A percentile compares a stretch with the other conserved stretches of the same genome.
These are phyloP conservation scores for Dromiciops gliroides DNA, from an alignment of 2,113 vertebrate species.

Conservation along the genomic window DNA sequence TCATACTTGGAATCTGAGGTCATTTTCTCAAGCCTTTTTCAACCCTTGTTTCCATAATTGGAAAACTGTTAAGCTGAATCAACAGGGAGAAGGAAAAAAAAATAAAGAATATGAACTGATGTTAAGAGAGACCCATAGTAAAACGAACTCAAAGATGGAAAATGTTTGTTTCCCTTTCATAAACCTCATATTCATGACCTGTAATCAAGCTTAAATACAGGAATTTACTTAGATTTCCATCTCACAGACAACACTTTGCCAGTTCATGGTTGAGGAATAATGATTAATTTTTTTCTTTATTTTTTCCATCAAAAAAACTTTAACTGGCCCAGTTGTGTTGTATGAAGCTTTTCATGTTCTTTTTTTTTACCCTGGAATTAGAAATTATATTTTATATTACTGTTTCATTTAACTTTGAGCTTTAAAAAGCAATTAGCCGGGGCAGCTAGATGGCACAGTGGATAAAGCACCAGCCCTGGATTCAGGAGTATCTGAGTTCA, in stretches of 20 bases:
- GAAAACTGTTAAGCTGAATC: conserved; percentile 47
- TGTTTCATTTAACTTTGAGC: conserved; percentile 69
- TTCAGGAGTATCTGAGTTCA: no score
- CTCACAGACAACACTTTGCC: conserved; percentile 24
- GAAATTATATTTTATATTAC: conserved; percentile 74
- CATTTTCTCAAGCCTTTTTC: not conserved
- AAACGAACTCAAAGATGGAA: conserved; percentile 29
- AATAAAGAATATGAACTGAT: conserved; percentile 1
- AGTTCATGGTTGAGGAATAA: conserved; percentile 39
- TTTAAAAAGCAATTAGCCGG: conserved; percentile 76
- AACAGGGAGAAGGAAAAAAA: conserved; percentile 20
- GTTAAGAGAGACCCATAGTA: conserved; percentile 4
- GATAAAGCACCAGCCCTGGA: no score
- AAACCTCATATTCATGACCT: conserved; percentile 39
- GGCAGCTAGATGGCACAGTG: no score
- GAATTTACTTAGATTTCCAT: conserved; percentile 4
- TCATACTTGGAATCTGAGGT: conserved; percentile 30
- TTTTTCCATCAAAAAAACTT: conserved; percentile 33
- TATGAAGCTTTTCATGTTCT: conserved; percentile 62
- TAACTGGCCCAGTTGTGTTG: conserved; percentile 68
- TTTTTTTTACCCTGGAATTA: conserved; percentile 66
- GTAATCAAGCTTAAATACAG: conserved; percentile 51
- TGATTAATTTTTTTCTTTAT: conserved; percentile 37
- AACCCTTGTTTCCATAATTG: conserved; percentile 40
- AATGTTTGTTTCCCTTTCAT: conserved; percentile 14